These are phyloP conservation scores for Zaprionus gabonicus DNA, from an alignment of 1,140 invertebrate genomes.

Conservation along the genomic window DNA sequence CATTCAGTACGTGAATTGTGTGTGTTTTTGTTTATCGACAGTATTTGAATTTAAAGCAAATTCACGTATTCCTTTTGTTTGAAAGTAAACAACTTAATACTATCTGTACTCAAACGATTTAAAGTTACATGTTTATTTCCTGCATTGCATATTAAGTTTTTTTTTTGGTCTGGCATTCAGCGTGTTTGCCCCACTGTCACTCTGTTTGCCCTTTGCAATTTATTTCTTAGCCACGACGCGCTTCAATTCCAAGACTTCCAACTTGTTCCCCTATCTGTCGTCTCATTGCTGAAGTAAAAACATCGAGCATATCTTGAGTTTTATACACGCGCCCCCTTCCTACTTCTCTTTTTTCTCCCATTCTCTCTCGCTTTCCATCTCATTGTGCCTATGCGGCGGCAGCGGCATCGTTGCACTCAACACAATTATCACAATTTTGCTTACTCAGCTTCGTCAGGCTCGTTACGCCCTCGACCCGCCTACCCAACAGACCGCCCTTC, in stretches of 20 bases:
- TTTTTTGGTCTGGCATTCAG: neutral
- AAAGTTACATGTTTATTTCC: neutral
- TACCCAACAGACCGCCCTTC: neutral
- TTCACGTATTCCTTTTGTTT: conserved; percentile 31
- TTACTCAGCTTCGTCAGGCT: conserved; percentile 77
- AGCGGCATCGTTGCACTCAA: conserved; percentile 58
- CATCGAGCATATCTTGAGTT: conserved; percentile 64
- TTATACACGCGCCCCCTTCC: conserved; percentile 55
- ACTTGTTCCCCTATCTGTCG: conserved; percentile 24
- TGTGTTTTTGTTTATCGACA: conserved; percentile 8
- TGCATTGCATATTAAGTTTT: neutral
- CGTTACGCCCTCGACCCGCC: conserved; percentile 46
- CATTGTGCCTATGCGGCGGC: conserved; percentile 37
- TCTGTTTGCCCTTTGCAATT: conserved; percentile 53
- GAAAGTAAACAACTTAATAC: neutral
- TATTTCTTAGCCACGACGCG: conserved; percentile 68
- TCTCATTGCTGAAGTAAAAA: conserved; percentile 34
- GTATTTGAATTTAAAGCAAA: conserved; percentile 19
- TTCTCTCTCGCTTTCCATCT: neutral
- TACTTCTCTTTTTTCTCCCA: conserved; percentile 9
- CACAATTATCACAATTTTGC: conserved; percentile 82
- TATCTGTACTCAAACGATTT: neutral
- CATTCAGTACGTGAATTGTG: conserved; percentile 19
- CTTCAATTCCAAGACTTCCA: conserved; percentile 60
- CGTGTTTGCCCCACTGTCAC: conserved; percentile 52